These are phyloP conservation scores for Paguma larvata DNA, from an alignment of 2,797 vertebrate genomes.

Conservation along the genomic window DNA sequence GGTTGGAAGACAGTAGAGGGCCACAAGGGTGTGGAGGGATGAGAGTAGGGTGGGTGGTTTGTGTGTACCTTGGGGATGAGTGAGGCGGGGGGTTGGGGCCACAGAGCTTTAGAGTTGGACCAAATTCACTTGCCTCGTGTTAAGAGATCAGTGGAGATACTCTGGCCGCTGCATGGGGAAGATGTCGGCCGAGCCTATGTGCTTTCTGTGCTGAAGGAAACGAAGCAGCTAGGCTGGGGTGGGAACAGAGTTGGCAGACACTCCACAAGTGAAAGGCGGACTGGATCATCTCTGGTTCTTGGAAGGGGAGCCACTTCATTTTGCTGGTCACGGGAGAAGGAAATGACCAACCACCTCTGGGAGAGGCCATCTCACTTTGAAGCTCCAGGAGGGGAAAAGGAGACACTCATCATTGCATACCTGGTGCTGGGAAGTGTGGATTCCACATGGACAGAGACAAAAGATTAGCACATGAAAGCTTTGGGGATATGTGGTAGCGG, in stretches of 20 bases:
- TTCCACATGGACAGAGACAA: not conserved
- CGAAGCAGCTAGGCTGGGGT: not conserved
- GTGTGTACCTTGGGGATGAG: not conserved
- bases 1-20: not conserved
- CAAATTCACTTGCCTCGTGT: not conserved
- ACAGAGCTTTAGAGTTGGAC: not conserved
- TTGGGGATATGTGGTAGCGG: not conserved
- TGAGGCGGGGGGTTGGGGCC: no score
- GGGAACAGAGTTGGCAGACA: not conserved
- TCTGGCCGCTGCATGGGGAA: not conserved
- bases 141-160: rapidly evolving
- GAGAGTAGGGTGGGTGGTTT: not conserved
- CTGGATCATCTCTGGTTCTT: no score
- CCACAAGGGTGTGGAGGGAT: not conserved
- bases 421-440: not conserved
- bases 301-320: not conserved
- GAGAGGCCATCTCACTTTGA: not conserved
- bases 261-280: rapidly evolving
- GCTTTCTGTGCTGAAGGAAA: conserved; percentile 46
- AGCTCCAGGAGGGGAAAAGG: not conserved
- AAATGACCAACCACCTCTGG: not conserved
- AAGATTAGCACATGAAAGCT: no score
- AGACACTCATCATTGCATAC: not conserved
- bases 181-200: not conserved
- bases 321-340: not conserved